Evolutionary conservation across 1,140 invertebrate species (phyloP).

Genomic region (Notospermus geniculatus): DNA sequence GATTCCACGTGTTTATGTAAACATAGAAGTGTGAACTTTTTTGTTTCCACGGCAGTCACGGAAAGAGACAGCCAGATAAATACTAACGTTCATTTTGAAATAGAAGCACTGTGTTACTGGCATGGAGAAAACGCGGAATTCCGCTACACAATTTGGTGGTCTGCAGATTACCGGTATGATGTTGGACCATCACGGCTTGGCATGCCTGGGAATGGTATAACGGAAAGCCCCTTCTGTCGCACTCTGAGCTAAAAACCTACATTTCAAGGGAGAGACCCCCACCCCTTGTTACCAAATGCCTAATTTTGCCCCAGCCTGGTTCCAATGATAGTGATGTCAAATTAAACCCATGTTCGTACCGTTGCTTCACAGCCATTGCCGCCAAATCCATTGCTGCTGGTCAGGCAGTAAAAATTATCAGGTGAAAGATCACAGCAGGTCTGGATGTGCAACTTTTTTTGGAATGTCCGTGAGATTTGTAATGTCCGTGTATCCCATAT

Average conservation of each 20-base stretch:
- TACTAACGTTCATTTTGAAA: too few species aligned
- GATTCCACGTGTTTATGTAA: too few species aligned
- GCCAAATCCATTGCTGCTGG: constrained; percentile 53
- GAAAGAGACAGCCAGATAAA: too few species aligned
- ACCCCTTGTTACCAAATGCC: too few species aligned
- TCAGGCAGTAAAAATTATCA: constrained; percentile 43
- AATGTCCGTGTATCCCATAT: constrained; percentile 46
- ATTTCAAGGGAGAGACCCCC: too few species aligned
- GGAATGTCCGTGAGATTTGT: constrained; percentile 40
- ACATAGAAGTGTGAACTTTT: too few species aligned
- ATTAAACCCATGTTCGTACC: constrained; percentile 29
- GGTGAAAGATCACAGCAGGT: constrained; percentile 47
- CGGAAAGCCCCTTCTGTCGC: background rate
- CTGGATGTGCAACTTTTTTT: constrained; percentile 54
- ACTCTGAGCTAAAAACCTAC: background rate
- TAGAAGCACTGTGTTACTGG: too few species aligned
- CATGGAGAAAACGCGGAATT: too few species aligned
- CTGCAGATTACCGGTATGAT: background rate
- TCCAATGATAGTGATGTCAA: background rate
- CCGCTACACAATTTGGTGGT: background rate
- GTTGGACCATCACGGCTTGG: background rate
- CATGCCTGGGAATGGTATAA: background rate
- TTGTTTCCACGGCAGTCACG: too few species aligned
- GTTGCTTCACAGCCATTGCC: constrained; percentile 55
- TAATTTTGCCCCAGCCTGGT: background rate